A percentile compares a stretch with the other conserved stretches of the same genome.
Conservation (phyloP, 2,113 vertebrate species). For the Phrynosoma blainvillii region DNA sequence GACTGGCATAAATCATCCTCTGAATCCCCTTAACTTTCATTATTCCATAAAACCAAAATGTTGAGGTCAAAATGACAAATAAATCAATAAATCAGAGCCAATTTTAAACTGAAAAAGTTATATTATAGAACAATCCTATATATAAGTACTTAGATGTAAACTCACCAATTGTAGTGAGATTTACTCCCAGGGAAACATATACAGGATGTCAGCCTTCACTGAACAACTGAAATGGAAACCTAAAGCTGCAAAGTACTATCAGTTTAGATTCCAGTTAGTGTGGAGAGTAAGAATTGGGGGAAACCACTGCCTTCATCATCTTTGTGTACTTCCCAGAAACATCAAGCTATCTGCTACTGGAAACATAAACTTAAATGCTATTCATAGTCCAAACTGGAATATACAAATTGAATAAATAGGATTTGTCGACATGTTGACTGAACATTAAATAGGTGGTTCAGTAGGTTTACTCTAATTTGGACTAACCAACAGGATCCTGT, state of each 20-base stretch:
- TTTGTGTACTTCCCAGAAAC: neutral
- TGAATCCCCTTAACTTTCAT: neutral
- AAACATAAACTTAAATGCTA: neutral
- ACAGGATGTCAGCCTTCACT: neutral
- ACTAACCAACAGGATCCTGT: too few relatives aligned
- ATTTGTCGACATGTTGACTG: too few relatives aligned
- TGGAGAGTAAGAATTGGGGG: neutral
- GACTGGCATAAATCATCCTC: neutral
- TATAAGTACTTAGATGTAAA: neutral
- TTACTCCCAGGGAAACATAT: neutral
- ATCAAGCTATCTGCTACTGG: neutral
- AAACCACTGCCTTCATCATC: neutral
- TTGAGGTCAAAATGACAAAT: neutral
- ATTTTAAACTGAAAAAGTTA: neutral
- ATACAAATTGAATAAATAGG: too few relatives aligned
- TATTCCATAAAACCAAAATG: neutral
- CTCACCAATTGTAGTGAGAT: neutral
- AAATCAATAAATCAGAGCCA: neutral
- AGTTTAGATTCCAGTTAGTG: neutral
- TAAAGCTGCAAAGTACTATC: neutral
- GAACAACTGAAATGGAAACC: neutral
- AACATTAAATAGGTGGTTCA: too few relatives aligned
- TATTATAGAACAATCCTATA: neutral
- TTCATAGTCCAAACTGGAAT: too few relatives aligned
- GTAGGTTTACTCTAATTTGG: too few relatives aligned